Base-by-base conservation (phyloP, 2,113 vertebrate genomes). In the Rafetus swinhoei region DNA sequence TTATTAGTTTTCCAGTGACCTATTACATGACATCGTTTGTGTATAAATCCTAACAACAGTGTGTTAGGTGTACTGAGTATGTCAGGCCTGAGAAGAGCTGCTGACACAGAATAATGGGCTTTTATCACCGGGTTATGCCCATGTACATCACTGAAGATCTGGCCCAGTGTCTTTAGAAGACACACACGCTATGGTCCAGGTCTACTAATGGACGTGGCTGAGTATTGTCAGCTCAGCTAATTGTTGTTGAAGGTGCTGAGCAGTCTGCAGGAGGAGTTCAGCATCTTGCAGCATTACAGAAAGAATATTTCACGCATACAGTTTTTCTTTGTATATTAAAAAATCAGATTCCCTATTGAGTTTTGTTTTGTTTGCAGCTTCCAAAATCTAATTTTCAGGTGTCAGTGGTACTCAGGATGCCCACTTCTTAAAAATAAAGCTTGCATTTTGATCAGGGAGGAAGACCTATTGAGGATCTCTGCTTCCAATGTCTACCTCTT, bases 101-200 rank as follows among this genome's bases (percentile, higher is more conserved):
- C 62, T 65, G 29, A 29, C 29, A 65, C 62, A 62, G 6, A 62
- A 5, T 62, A 62, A 62, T 62, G 27, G 13, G 13, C 12, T 29
- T 62, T 29, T 62, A 13, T 29, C 60, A 57, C 16, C 65, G 55
- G 39, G 69, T 50, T 87, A 59, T 92, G 4, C 3, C 65, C 45
- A 60, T 72, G 9, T 25, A 11, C 1, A n/a, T 8, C 4, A 32
- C 0, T 0, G 29, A 27, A 88, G 4, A 10, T 32, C 21, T 59
- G 14, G 2, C 16, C 50, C 86, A 1, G 4, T 79, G 9, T 24
- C 83, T 25, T 9, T 32, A 19, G 27, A 27, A 86, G 81, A 85
- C 32, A 69, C 15, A 76, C 21, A 76, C 3, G 19, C 39, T 76
- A 24, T 14, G 35, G 39, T 76, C 11, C 21, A 45, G 7, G 21